Evolutionary conservation across 2,888 invertebrate genomes (phyloP), one percentile per base, ranked within the genome.

Genomic region (Germaria angustata): DNA sequence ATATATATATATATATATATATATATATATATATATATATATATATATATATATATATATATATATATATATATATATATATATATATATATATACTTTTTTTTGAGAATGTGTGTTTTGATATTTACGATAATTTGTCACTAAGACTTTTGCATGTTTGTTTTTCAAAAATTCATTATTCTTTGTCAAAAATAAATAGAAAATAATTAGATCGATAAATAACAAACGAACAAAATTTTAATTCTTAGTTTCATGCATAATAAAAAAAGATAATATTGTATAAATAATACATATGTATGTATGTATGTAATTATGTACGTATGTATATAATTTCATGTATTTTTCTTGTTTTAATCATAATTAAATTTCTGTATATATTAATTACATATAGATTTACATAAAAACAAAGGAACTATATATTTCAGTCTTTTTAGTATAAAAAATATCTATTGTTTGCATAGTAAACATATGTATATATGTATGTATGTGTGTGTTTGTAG

Each of bases 401-500:
- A 91, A 91, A 91, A 91, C 91, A 91, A 91, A 91, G 91, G 91
- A 91, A 91, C 91, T 91, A 91, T 91, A 90, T 90, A 89, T 91
- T 90, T 91, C 91, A 91, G 91, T 91, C 91, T 91, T 91, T 90
- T 90, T 88, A 89, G 90, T 90, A 88, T 90, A 81, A 81, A 88
- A 87, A 89, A 88, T 88, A 89, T 88, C 87, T 87, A 87, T 85
- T 84, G 80, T 84, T 84, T 84, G 78, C 80, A 84, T 81, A 82
- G 69, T 75, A 84, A 80, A 80, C 80, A 73, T 84, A 77, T 77
- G 68, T 77, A 59, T 79, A 69, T 76, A 32, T 75, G 46, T 71
- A 9, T 78, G 15, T 75, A n/a, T 77, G 41, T 79, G 44, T 78
- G n/a, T n/a, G 59, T 79, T 71, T 76, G 36, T 72, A 51, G 15